Percentiles rank a stretch among this genome's conserved stretches.
phyloP scores from a whole-genome alignment of 2,113 vertebrate genomes.

The Spea multiplicata region DNA sequence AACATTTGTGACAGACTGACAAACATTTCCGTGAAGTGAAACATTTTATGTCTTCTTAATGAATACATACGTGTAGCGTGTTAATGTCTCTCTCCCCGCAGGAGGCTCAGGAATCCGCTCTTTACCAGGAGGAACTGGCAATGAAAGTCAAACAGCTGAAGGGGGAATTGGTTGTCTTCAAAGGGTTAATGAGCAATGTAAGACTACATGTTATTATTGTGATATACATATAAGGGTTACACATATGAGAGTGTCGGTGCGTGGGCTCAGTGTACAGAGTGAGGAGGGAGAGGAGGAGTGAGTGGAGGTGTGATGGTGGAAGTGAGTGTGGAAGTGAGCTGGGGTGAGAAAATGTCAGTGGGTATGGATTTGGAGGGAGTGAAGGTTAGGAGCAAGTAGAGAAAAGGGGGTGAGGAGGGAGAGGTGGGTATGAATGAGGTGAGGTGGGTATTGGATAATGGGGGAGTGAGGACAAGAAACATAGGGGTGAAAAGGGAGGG shows the following conservation, averaged over 20 bases:
- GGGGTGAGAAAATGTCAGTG: neutral
- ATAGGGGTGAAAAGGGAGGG: too few relatives aligned
- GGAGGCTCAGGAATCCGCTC: constrained; percentile 93
- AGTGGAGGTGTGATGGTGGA: neutral
- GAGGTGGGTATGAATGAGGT: too few relatives aligned
- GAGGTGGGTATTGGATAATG: too few relatives aligned
- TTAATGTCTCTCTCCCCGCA: constrained; percentile 48
- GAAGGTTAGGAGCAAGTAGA: too few relatives aligned
- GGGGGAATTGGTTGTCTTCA: constrained; percentile 93
- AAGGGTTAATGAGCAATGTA: constrained; percentile 97
- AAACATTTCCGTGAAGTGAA: neutral
- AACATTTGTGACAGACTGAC: neutral
- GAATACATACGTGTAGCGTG: too few relatives aligned
- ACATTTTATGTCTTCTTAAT: too few relatives aligned
- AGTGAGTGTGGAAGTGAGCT: neutral
- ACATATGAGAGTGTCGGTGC: too few relatives aligned
- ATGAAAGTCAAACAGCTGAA: constrained; percentile 92
- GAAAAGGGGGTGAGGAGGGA: too few relatives aligned
- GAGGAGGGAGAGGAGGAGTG: neutral
- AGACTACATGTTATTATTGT: constrained; percentile 54
- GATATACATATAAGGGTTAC: too few relatives aligned
- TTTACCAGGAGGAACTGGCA: constrained; percentile 91
- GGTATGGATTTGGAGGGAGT: too few relatives aligned
- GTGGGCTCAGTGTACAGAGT: neutral
- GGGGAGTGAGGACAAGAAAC: too few relatives aligned